These are phyloP conservation scores for Drosophila siamana DNA, from an alignment of 2,888 invertebrate species.

Conservation along the genomic window DNA sequence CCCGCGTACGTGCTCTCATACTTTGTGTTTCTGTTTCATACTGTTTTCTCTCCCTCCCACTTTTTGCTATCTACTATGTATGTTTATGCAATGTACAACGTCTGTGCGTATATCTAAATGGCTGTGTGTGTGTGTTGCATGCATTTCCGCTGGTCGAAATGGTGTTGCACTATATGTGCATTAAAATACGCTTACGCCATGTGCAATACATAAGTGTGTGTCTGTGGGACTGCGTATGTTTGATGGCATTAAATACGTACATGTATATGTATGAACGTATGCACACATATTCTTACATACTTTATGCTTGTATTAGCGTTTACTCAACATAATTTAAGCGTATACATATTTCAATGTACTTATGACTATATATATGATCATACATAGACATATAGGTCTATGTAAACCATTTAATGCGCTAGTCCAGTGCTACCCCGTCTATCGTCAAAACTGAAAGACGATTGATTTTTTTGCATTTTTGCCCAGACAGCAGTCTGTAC, in stretches of 20 bases:
- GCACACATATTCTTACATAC: not conserved
- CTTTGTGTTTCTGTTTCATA: conserved; percentile 25
- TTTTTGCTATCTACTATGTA: conserved; percentile 45
- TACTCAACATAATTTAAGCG: not conserved
- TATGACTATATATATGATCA: not conserved
- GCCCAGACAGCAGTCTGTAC: not conserved
- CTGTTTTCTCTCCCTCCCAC: conserved; percentile 19
- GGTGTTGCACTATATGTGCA: conserved; percentile 50
- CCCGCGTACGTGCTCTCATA: conserved; percentile 9
- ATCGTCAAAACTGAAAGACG: not conserved
- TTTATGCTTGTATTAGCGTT: not conserved
- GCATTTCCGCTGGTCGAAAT: conserved; percentile 67
- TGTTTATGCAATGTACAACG: conserved; percentile 46
- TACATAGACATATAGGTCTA: not conserved
- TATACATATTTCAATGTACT: not conserved
- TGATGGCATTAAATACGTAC: conserved; percentile 4
- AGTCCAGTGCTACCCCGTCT: not conserved
- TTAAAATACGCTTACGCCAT: not conserved
- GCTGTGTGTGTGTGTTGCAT: conserved; percentile 36
- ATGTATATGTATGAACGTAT: conserved; percentile 11
- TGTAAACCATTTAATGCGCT: not conserved
- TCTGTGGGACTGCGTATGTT: conserved; percentile 5
- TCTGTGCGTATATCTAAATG: conserved; percentile 8
- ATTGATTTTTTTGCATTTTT: not conserved
- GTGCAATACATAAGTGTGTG: conserved; percentile 6